Evolutionary conservation across 2,797 vertebrate genomes (phyloP).

Genomic region (Parotocinclus haroldoi): DNA sequence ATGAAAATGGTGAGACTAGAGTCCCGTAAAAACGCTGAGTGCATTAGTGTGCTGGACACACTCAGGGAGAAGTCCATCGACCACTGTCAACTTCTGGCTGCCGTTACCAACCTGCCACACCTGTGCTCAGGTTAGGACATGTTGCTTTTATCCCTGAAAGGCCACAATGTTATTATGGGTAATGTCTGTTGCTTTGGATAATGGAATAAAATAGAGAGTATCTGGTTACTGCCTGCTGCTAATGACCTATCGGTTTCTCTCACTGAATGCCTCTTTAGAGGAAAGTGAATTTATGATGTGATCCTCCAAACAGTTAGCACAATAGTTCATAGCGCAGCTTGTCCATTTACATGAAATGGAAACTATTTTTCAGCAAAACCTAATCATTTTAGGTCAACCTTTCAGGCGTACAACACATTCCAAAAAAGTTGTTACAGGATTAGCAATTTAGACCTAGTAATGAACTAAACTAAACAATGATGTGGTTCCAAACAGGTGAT

Average conservation of each 20-base stretch:
- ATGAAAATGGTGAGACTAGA: constrained; percentile 69
- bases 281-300: background rate
- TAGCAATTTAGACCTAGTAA: too few relatives aligned
- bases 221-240: constrained; percentile 9
- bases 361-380: too few relatives aligned
- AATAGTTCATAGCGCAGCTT: background rate
- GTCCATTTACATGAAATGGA: background rate
- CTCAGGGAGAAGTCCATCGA: constrained; percentile 70
- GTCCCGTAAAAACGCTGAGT: constrained; percentile 61
- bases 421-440: too few relatives aligned
- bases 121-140: constrained; percentile 81
- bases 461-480: too few relatives aligned
- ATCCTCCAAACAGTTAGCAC: background rate
- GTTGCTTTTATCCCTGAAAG: too few relatives aligned
- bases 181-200: too few relatives aligned
- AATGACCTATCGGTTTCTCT: constrained; percentile 4
- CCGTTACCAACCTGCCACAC: constrained; percentile 83
- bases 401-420: too few relatives aligned
- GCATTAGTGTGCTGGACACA: constrained; percentile 66
- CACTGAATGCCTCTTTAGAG: background rate
- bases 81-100: constrained; percentile 81
- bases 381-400: too few relatives aligned
- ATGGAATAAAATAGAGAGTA: background rate
- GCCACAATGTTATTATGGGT: background rate
- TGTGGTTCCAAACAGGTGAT: too few relatives aligned